Evolutionary conservation across 1,140 invertebrate genomes (phyloP), one percentile per base, ranked within the genome.

Genomic region (Hormaphis cornu): DNA sequence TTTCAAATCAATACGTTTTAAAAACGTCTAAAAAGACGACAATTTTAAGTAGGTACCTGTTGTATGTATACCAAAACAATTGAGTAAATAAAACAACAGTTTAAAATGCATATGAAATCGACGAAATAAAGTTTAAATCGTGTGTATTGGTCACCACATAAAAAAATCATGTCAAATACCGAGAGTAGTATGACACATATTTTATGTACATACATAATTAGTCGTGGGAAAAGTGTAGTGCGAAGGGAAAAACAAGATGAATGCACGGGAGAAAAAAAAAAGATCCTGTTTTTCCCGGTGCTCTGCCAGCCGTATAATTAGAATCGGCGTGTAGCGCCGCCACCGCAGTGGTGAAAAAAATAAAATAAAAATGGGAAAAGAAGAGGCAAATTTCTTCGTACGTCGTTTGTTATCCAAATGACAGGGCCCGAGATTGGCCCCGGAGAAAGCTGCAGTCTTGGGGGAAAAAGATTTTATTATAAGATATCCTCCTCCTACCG

Each of bases 401-500:
- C 59, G 42, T 66, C 61, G 61, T 66, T 66, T 66, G 61, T 66
- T 66, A 66, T 66, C 61, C 61, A 66, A 66, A 66, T 66, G 61
- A 66, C 61, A 66, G 61, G 61, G 61, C 61, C 61, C 61, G 61
- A 66, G 44, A 66, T 66, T 66, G 61, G 61, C 40, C 54, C 20
- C 54, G 54, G 20, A 40, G 20, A 24, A 33, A 33, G 9, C n/a
- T n/a, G 42, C 30, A 66, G 61, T 66, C 61, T 66, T 66, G n/a
- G 61, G 61, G 61, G 61, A 66, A 66, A 66, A 66, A 66, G 42
- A 66, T 66, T 66, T 66, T 66, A 66, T 66, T 66, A 66, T 66
- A 66, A 66, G 61, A 66, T 66, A 48, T 33, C 61, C 44, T 46
- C 40, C n/a, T n/a, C n/a, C n/a, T 46, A 44, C 58, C 58, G 37